These are phyloP conservation scores for Corticium candelabrum DNA, from an alignment of 37 sponge, comb jelly and placozoan species.

Conservation along the genomic window DNA sequence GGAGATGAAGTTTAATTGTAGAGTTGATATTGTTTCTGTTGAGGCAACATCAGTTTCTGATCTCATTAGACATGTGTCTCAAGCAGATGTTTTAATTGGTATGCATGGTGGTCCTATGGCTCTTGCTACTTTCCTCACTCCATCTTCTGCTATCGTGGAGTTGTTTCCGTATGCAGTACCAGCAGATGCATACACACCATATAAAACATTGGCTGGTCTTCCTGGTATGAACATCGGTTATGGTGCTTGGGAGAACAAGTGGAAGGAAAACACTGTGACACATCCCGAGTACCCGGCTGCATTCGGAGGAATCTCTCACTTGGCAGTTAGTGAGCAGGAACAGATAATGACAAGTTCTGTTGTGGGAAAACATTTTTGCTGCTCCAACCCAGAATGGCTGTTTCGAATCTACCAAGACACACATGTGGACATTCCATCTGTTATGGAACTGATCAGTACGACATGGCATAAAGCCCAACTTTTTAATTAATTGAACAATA, in stretches of 20 bases:
- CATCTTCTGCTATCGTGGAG: conserved; percentile 1
- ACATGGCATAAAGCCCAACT: too few species aligned
- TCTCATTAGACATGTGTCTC: background rate
- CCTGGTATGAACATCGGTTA: background rate
- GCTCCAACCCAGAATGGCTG: conserved; percentile 15
- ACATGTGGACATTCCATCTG: background rate
- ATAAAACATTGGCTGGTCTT: conserved; percentile 12
- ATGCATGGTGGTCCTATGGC: conserved; percentile 10
- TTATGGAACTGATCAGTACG: too few species aligned
- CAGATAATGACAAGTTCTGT: background rate
- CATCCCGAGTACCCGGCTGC: background rate
- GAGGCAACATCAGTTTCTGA: background rate
- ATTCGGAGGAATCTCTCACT: conserved; percentile 3
- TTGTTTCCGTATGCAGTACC: conserved; percentile 15
- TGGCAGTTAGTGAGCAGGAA: background rate
- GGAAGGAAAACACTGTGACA: background rate
- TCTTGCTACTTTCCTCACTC: conserved; percentile 8
- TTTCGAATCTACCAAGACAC: conserved; percentile 14
- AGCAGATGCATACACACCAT: conserved; percentile 9
- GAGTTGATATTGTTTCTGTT: background rate
- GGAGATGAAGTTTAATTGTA: background rate
- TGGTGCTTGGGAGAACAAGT: conserved; percentile 5
- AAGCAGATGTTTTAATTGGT: background rate
- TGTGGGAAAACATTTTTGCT: background rate
- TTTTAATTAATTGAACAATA: too few species aligned